Evolutionary conservation across 2,888 invertebrate species (phyloP).

Genomic region (Apotomis capreana): DNA sequence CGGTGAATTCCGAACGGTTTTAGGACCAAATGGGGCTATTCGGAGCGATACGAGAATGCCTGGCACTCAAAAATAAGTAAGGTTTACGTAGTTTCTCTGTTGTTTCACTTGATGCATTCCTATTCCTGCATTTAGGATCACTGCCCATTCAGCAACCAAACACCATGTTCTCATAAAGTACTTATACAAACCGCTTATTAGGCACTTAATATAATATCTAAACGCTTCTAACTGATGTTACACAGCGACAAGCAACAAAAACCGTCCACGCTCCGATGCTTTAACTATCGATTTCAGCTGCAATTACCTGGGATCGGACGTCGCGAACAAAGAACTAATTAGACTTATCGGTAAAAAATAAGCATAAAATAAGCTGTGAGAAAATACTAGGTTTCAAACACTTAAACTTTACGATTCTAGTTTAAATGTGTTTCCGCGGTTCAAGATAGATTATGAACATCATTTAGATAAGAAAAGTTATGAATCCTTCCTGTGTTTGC

Average conservation of each 20-base stretch:
- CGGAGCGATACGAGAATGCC: not conserved
- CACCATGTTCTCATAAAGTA: too few species aligned
- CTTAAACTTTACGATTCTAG: slow-evolving; percentile 25
- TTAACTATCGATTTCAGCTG: slow-evolving; percentile 72
- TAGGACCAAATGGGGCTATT: too few species aligned
- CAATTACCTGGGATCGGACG: slow-evolving; percentile 43
- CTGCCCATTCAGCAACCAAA: too few species aligned
- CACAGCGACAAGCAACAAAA: slow-evolving; percentile 50
- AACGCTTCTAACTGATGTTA: slow-evolving; percentile 21
- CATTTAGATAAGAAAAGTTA: slow-evolving; percentile 7
- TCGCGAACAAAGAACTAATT: slow-evolving; percentile 35
- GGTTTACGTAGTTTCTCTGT: not conserved
- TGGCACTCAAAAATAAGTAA: not conserved
- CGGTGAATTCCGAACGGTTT: too few species aligned
- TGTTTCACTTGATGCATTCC: too few species aligned
- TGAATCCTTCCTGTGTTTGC: not conserved
- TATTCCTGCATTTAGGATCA: too few species aligned
- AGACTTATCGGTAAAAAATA: slow-evolving; percentile 29
- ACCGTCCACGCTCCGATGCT: slow-evolving; percentile 63
- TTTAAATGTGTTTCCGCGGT: slow-evolving; percentile 20
- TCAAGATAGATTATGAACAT: slow-evolving; percentile 6
- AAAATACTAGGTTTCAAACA: slow-evolving; percentile 29
- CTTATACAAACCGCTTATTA: not conserved
- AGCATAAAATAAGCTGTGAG: slow-evolving; percentile 19
- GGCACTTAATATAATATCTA: slow-evolving; percentile 14